These are phyloP conservation scores for Chaetodon trifasciatus DNA, from an alignment of 2,797 vertebrate genomes.

Conservation along the genomic window DNA sequence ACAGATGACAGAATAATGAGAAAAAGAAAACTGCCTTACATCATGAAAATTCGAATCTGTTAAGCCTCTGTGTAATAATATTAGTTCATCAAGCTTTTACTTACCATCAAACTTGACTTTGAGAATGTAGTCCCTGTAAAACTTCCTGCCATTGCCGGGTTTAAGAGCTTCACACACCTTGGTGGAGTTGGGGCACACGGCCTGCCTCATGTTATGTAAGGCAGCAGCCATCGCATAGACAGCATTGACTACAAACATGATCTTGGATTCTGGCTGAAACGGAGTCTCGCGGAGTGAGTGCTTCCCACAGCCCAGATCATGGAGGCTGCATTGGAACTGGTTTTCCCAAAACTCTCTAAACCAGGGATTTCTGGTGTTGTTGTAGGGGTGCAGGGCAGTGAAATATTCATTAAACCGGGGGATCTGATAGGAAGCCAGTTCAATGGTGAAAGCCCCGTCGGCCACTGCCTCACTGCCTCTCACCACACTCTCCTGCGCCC, in stretches of 20 bases:
- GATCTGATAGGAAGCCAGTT: conserved; percentile 95
- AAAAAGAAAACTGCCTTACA: not conserved
- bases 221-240: conserved; percentile 97
- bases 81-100: conserved; percentile 46
- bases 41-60: not conserved
- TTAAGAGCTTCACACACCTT: conserved; percentile 93
- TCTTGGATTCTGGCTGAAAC: conserved; percentile 97
- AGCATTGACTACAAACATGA: conserved; percentile 97
- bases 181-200: conserved; percentile 92
- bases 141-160: conserved; percentile 93
- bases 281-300: conserved; percentile 89
- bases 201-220: conserved; percentile 94
- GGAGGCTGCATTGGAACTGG: conserved; percentile 93
- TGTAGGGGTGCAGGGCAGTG: conserved; percentile 91
- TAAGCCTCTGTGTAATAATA: not conserved
- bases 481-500: conserved; percentile 96
- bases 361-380: conserved; percentile 97
- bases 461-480: conserved; percentile 93
- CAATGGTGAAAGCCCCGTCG: conserved; percentile 96
- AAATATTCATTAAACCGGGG: conserved; percentile 94
- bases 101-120: conserved; percentile 98
- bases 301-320: conserved; percentile 88
- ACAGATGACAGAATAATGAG: conserved; percentile 19
- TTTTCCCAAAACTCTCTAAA: conserved; percentile 98
- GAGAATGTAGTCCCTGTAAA: conserved; percentile 98